Conservation (phyloP, 2,888 invertebrate genomes). For the Drosophila melanosoma region DNA sequence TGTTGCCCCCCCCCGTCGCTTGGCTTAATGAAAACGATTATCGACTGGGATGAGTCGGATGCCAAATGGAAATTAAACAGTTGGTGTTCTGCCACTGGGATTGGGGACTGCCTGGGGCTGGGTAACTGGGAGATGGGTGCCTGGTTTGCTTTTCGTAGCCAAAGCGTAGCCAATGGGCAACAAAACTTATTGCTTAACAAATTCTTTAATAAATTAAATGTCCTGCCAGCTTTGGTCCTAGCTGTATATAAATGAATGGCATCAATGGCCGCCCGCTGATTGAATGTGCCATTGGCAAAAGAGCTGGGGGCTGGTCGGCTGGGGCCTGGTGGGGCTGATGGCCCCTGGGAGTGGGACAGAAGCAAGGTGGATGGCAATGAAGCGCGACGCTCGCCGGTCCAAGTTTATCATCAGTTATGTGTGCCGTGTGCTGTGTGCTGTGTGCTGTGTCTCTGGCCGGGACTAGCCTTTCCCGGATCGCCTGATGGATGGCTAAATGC, state of each 20-base stretch:
- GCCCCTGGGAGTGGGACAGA: not conserved
- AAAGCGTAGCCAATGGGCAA: conserved; percentile 52
- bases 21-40: conserved; percentile 78
- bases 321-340: not conserved
- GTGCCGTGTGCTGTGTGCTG: conserved; percentile 38
- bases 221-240: conserved; percentile 45
- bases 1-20: conserved; percentile 50
- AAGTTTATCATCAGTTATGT: conserved; percentile 72
- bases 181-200: conserved; percentile 77
- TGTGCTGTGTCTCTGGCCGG: conserved; percentile 17
- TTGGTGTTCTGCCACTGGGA: not conserved
- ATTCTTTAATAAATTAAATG: conserved; percentile 80
- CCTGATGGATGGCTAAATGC: conserved; percentile 74
- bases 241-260: conserved; percentile 49
- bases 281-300: conserved; percentile 21
- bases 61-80: conserved; percentile 33
- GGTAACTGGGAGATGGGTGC: not conserved
- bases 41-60: conserved; percentile 53
- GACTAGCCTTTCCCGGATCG: conserved; percentile 14
- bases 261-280: conserved; percentile 52
- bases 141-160: not conserved
- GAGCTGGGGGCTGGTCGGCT: not conserved
- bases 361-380: conserved; percentile 1
- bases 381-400: conserved; percentile 40
- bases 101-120: too few relatives aligned